Evolutionary conservation across 2,113 vertebrate species (phyloP).

Genomic region (Phalacrocorax aristotelis): DNA sequence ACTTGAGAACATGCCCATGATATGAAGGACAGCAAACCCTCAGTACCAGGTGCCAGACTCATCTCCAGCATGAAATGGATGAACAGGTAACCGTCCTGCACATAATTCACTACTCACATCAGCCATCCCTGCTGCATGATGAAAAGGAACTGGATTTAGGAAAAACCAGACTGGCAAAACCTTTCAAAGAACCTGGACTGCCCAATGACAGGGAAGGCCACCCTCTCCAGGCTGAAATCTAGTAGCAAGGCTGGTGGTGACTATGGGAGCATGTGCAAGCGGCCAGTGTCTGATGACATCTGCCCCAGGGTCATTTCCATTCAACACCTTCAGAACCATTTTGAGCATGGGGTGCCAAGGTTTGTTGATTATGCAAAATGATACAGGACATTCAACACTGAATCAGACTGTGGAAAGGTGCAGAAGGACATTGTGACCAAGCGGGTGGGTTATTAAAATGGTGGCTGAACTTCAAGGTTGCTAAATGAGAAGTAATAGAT

Average conservation of each 20-base stretch:
- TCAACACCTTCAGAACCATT: not conserved
- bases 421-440: not conserved
- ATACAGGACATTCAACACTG: not conserved
- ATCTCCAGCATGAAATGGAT: not conserved
- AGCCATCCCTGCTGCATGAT: fast-evolving
- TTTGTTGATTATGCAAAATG: not conserved
- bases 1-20: fast-evolving
- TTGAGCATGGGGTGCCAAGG: not conserved
- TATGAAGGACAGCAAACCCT: not conserved
- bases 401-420: not conserved
- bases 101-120: not conserved
- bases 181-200: not conserved
- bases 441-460: not conserved
- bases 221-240: not conserved
- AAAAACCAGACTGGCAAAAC: not conserved
- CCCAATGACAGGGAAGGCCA: not conserved
- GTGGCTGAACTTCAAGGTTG: not conserved
- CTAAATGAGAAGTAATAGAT: not conserved
- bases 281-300: not conserved
- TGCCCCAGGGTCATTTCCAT: not conserved
- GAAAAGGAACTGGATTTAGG: not conserved
- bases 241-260: not conserved
- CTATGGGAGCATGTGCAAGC: not conserved
- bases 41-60: not conserved
- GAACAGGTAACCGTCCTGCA: not conserved